Evolutionary conservation across 2,113 vertebrate species (phyloP), one percentile per base, ranked within the genome.

Genomic region (Perca fluviatilis): DNA sequence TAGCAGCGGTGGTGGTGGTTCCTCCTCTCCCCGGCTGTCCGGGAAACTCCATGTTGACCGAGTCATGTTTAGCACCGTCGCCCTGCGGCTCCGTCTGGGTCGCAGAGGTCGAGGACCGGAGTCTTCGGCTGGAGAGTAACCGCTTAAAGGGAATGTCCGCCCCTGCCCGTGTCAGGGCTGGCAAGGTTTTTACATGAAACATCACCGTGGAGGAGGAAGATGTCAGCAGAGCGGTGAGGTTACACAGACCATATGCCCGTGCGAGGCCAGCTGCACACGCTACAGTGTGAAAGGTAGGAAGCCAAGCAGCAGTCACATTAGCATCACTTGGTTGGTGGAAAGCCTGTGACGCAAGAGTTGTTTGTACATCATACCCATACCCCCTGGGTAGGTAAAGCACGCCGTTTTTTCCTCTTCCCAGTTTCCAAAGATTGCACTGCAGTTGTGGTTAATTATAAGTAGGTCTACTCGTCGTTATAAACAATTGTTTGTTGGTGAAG

Each of bases 141-240:
- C 86, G 51, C 51, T 71, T 84, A 0, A 65, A 11, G n/a, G 43
- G 13, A 6, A 50, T 33, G 18, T 84, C 62, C 27, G 87, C 25
- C 69, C 81, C 54, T 2, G 85, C 56, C 60, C 85, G 56, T 2
- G 19, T 23, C 46, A 84, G 84, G 64, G 77, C 72, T 8, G 81
- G 30, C 8, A 57, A 58, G 7, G 71, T 25, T 71, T 49, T 89
- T 18, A 77, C 33, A 23, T 69, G 64, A 54, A 88, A 91, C 94
- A 95, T 94, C 18, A 62, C n/a, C 27, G 27, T 10, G 21, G 51
- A 23, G 47, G 49, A 50, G 11, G 19, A 16, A 0, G 61, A 18
- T 12, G 56, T 51, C 21, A 12, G 16, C 9, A 7, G 9, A 36
- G n/a, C 8, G 27, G 19, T 13, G 13, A 40, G 2, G 30, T 19